Evolutionary conservation across 2,797 vertebrate genomes (phyloP).

Genomic region (Pipistrellus nathusii): DNA sequence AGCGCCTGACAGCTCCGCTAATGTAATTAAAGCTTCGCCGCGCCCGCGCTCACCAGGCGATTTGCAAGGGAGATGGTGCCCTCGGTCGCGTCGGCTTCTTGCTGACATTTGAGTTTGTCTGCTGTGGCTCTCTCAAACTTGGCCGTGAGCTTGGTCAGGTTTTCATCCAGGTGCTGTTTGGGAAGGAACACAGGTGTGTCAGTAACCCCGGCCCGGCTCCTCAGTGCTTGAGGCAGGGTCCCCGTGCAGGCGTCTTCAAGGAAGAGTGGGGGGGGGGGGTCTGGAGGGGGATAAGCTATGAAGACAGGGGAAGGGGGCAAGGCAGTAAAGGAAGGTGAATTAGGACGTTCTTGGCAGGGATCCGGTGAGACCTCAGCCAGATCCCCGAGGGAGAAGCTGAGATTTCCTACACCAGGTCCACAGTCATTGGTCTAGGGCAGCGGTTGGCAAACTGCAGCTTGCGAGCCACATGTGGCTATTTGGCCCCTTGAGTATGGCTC

Average conservation of each 20-base stretch:
- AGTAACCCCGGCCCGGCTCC: not conserved
- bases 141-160: conserved; percentile 94
- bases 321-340: not conserved
- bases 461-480: no score
- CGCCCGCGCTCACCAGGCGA: conserved; percentile 92
- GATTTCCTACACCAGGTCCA: not conserved
- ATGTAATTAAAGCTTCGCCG: not conserved
- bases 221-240: not conserved
- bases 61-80: conserved; percentile 95
- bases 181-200: not conserved
- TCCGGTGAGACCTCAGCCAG: not conserved
- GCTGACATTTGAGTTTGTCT: conserved; percentile 96
- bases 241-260: not conserved
- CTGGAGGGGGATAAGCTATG: no score
- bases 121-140: conserved; percentile 96
- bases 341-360: fast-evolving
- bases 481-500: no score
- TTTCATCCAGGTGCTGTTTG: conserved; percentile 94
- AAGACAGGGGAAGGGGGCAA: not conserved
- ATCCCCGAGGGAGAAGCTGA: not conserved
- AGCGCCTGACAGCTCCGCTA: not conserved
- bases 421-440: no score
- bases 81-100: conserved; percentile 94
- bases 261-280: not conserved
- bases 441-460: no score